Evolutionary conservation across 2,113 vertebrate species (phyloP).

Genomic region (Aleadryas rufinucha): DNA sequence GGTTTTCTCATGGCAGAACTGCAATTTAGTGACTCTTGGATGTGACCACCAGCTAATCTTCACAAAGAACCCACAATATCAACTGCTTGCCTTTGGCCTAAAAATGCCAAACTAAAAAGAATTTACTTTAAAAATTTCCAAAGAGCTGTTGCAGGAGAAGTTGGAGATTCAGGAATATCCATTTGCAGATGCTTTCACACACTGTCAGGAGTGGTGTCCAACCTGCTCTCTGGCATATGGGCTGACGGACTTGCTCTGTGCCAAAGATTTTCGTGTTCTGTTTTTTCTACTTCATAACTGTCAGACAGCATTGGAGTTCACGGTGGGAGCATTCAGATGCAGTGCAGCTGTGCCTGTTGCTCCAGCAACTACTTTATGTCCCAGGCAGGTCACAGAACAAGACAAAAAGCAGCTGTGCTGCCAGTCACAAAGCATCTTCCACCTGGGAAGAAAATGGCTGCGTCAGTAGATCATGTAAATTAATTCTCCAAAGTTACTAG

Average conservation of each 20-base stretch:
- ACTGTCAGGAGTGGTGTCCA: background rate
- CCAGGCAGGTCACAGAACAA: background rate
- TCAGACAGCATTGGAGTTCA: constrained; percentile 2
- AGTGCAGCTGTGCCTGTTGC: background rate
- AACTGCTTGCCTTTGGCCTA: background rate
- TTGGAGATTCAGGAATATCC: background rate
- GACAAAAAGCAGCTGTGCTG: constrained; percentile 15
- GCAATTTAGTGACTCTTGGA: background rate
- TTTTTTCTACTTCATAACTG: background rate
- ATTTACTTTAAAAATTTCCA: background rate
- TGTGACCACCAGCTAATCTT: background rate
- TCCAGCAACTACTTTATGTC: background rate
- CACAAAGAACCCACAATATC: background rate
- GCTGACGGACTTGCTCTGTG: background rate
- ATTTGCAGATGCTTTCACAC: background rate
- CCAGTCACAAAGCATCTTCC: background rate
- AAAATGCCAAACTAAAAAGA: background rate
- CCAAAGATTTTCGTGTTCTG: background rate
- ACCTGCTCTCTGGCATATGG: background rate
- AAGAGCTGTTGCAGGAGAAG: background rate
- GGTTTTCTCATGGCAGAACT: background rate
- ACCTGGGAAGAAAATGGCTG: background rate
- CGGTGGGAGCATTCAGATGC: background rate
- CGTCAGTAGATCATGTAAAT: background rate
- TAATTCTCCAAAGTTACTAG: background rate